Percentiles rank a stretch among this genome's conserved stretches.
Conservation (phyloP, 2,888 invertebrate genomes). For the Archaeoteleia sp. region DNA sequence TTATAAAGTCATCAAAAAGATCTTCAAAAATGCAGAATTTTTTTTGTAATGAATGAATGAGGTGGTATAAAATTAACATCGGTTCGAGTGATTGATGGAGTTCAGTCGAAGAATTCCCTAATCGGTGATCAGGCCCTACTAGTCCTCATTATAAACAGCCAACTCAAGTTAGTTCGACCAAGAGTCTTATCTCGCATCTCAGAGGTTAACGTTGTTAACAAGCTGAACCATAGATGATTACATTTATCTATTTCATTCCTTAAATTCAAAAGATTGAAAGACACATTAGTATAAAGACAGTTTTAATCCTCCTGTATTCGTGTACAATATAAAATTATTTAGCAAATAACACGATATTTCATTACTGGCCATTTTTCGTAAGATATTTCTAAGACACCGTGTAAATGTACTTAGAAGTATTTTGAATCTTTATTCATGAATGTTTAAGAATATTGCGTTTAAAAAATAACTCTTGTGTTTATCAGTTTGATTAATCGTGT, state of each 20-base stretch:
- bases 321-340: too few relatives aligned
- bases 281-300: slow-evolving; percentile 55
- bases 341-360: too few relatives aligned
- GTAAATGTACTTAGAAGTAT: too few relatives aligned
- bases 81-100: slow-evolving; percentile 67
- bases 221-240: slow-evolving; percentile 65
- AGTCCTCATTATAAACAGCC: slow-evolving; percentile 63
- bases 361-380: too few relatives aligned
- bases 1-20: not conserved
- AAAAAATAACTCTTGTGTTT: too few relatives aligned
- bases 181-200: slow-evolving; percentile 64
- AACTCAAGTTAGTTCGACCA: slow-evolving; percentile 54
- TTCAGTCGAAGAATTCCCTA: slow-evolving; percentile 68
- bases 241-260: slow-evolving; percentile 50
- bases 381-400: too few relatives aligned
- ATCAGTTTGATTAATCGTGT: too few relatives aligned
- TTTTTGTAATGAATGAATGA: slow-evolving; percentile 1
- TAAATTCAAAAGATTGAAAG: slow-evolving; percentile 5
- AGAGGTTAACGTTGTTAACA: slow-evolving; percentile 67
- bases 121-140: slow-evolving; percentile 68
- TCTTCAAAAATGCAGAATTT: not conserved
- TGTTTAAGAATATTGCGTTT: too few relatives aligned
- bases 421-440: too few relatives aligned
- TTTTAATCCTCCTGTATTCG: too few relatives aligned
- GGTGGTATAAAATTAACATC: slow-evolving; percentile 39